A percentile compares a stretch with the other conserved stretches of the same genome.
These are phyloP conservation scores for Glyphotaelius pellucidus DNA, from an alignment of 2,888 invertebrate genomes.

Conservation along the genomic window DNA sequence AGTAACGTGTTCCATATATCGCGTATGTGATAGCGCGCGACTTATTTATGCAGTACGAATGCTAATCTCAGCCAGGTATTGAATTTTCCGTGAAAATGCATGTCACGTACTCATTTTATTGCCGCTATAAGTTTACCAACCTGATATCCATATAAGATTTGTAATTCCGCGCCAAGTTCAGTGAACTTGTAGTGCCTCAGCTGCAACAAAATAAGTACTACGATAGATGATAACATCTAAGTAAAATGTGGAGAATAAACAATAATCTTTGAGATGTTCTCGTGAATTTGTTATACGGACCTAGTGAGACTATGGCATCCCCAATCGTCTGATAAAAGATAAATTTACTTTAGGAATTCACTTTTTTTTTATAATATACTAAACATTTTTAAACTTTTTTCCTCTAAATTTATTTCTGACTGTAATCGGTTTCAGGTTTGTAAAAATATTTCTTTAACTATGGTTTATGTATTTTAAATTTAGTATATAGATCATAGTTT, in stretches of 20 bases:
- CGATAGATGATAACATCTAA: neutral
- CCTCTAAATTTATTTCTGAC: no score
- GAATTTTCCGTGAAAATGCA: neutral
- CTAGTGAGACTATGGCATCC: no score
- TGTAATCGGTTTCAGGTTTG: no score
- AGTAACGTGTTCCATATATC: neutral
- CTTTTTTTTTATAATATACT: neutral
- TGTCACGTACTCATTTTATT: slow-evolving; percentile 39
- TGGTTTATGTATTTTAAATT: no score
- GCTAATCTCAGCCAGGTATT: slow-evolving; percentile 24
- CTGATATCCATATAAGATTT: slow-evolving; percentile 10
- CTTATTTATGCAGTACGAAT: slow-evolving; percentile 24
- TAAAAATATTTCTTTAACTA: no score
- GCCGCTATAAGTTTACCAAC: neutral
- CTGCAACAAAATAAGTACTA: neutral
- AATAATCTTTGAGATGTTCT: neutral
- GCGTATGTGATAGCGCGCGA: neutral
- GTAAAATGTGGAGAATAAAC: neutral
- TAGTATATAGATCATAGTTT: no score
- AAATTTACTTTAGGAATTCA: neutral
- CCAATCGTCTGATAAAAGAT: neutral
- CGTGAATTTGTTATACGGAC: neutral
- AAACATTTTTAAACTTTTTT: no score
- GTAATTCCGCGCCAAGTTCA: neutral
- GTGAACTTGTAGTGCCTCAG: neutral